These are phyloP conservation scores for Smithornis capensis DNA, from an alignment of 2,113 vertebrate species.

Conservation along the genomic window DNA sequence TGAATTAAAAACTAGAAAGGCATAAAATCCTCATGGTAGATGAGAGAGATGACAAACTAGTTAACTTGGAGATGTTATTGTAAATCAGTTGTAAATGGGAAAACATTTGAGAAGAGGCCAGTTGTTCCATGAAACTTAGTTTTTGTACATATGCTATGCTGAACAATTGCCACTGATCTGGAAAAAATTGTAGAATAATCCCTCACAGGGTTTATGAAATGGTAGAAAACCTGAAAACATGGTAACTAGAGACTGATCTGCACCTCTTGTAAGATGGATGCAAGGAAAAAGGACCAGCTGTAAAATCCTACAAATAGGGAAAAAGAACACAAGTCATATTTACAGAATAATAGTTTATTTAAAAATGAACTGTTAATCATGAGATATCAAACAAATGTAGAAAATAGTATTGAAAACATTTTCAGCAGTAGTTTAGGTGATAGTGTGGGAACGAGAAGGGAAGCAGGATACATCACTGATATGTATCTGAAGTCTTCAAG, in stretches of 20 bases:
- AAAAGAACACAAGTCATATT: not conserved
- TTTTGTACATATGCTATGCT: not conserved
- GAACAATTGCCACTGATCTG: not conserved
- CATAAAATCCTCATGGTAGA: not conserved
- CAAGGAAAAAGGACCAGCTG: not conserved
- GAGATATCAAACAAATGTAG: not conserved
- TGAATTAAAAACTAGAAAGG: not conserved
- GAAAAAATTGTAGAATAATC: not conserved
- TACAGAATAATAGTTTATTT: not conserved
- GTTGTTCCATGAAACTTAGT: not conserved
- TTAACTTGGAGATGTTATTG: not conserved
- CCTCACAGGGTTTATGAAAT: not conserved
- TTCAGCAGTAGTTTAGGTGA: not conserved
- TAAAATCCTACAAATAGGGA: not conserved
- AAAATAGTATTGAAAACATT: not conserved
- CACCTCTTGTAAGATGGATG: not conserved
- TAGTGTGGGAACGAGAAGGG: not conserved
- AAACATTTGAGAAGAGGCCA: not conserved
- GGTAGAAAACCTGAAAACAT: not conserved
- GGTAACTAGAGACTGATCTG: not conserved
- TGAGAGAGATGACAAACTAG: not conserved
- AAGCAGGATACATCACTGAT: not conserved
- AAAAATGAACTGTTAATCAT: not conserved
- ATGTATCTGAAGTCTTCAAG: not conserved
- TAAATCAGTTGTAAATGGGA: not conserved